Percentiles rank a stretch among this genome's conserved stretches.
phyloP scores from a whole-genome alignment of 1,140 invertebrate species.

The Microplitis mediator region DNA sequence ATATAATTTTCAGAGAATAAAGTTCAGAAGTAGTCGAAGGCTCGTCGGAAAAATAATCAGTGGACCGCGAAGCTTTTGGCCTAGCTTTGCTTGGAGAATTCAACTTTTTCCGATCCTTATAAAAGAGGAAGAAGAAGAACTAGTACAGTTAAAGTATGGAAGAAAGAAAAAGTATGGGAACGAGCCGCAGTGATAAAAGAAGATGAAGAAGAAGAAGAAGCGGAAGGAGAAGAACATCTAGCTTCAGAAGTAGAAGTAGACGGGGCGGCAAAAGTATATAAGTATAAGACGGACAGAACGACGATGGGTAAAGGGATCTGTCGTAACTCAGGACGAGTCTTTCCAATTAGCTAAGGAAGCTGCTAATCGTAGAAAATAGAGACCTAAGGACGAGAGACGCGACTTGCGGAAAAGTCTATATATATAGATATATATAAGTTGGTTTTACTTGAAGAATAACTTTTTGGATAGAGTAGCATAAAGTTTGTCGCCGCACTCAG shows the following conservation, averaged over 20 bases:
- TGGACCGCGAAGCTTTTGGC: conserved; percentile 28
- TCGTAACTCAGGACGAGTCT: conserved; percentile 41
- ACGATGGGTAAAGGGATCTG: conserved; percentile 31
- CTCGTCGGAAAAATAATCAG: conserved; percentile 33
- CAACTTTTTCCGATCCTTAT: conserved; percentile 41
- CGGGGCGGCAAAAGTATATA: not conserved
- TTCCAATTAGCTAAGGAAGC: conserved; percentile 45
- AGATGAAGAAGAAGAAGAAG: not conserved
- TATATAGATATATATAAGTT: not conserved
- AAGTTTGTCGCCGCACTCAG: not conserved
- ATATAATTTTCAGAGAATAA: not conserved
- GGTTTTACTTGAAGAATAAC: not conserved
- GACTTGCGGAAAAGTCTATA: not conserved
- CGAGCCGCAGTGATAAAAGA: not conserved
- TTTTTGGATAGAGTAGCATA: not conserved
- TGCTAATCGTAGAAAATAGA: conserved; percentile 40
- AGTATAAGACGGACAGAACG: not conserved
- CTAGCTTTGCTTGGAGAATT: conserved; percentile 24
- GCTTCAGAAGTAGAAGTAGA: not conserved
- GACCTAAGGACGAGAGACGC: not conserved
- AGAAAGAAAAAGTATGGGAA: conserved; percentile 10
- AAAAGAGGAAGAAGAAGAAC: not conserved
- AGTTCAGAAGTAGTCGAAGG: not conserved
- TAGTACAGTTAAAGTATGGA: not conserved
- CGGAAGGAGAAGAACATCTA: too few species aligned